Conservation (phyloP, 2,113 vertebrate species). For the Struthio camelus region DNA sequence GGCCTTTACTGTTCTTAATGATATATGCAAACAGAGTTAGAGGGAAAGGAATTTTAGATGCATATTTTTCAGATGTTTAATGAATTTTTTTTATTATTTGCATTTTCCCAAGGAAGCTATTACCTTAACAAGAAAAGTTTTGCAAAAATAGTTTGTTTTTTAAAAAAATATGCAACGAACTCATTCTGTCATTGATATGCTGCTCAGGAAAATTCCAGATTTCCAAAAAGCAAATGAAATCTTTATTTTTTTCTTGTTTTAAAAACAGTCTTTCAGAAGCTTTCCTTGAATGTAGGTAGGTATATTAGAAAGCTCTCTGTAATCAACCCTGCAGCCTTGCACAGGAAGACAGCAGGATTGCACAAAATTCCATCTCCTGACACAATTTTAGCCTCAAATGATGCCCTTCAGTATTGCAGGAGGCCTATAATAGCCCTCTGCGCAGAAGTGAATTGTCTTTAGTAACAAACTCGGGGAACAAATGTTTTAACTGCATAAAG, state of each 20-base stretch:
- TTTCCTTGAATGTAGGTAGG: neutral
- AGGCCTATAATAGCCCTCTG: neutral
- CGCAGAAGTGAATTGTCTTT: neutral
- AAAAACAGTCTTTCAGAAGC: neutral
- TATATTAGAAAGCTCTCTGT: neutral
- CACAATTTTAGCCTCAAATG: neutral
- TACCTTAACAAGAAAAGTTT: neutral
- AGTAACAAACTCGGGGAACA: neutral
- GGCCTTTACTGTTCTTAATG: neutral
- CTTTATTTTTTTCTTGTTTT: neutral
- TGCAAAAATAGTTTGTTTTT: neutral
- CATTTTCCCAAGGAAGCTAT: neutral
- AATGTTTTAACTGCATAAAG: neutral
- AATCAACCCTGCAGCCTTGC: neutral
- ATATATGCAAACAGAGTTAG: neutral
- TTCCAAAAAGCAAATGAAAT: neutral
- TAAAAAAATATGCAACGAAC: neutral
- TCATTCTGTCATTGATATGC: neutral
- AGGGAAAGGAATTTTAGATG: neutral
- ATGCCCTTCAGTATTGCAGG: neutral
- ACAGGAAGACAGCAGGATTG: neutral
- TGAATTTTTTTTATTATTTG: neutral
- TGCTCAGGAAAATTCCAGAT: neutral
- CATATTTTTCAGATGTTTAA: neutral
- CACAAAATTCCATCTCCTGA: neutral